A percentile compares a stretch with the other conserved stretches of the same genome.
phyloP scores from a whole-genome alignment of 1,140 invertebrate genomes.

The Orius insidiosus region DNA sequence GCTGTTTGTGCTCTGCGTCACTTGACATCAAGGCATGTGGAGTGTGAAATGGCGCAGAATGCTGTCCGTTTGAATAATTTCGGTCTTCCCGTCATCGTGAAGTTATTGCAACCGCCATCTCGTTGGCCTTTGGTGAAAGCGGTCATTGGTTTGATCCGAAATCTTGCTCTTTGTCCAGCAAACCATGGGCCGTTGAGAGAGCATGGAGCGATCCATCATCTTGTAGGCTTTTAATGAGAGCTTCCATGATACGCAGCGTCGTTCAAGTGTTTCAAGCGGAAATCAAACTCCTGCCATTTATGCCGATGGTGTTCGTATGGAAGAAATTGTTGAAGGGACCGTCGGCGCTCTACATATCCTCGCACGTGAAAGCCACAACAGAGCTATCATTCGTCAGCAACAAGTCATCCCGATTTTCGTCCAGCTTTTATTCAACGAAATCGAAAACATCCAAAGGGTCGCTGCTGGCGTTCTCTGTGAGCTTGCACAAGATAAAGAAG shows the following conservation, averaged over 20 bases:
- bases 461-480: slow-evolving; percentile 93
- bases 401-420: slow-evolving; percentile 83
- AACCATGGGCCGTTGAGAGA: slow-evolving; percentile 90
- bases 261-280: slow-evolving; percentile 30
- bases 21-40: slow-evolving; percentile 84
- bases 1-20: slow-evolving; percentile 95
- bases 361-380: slow-evolving; percentile 81
- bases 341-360: slow-evolving; percentile 94
- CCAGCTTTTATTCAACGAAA: slow-evolving; percentile 81
- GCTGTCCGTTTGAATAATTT: slow-evolving; percentile 85
- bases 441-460: slow-evolving; percentile 93
- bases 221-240: slow-evolving; percentile 84
- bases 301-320: slow-evolving; percentile 91
- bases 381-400: slow-evolving; percentile 78
- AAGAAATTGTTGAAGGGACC: too few relatives aligned
- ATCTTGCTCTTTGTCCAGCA: slow-evolving; percentile 84
- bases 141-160: slow-evolving; percentile 92
- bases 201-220: slow-evolving; percentile 82
- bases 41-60: slow-evolving; percentile 93
- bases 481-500: slow-evolving; percentile 87
- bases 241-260: slow-evolving; percentile 75
- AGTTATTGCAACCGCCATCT: slow-evolving; percentile 81
- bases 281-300: slow-evolving; percentile 48
- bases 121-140: slow-evolving; percentile 89
- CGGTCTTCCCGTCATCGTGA: slow-evolving; percentile 84